Evolutionary conservation across 2,113 vertebrate species (phyloP).

Genomic region (Scalopus aquaticus): DNA sequence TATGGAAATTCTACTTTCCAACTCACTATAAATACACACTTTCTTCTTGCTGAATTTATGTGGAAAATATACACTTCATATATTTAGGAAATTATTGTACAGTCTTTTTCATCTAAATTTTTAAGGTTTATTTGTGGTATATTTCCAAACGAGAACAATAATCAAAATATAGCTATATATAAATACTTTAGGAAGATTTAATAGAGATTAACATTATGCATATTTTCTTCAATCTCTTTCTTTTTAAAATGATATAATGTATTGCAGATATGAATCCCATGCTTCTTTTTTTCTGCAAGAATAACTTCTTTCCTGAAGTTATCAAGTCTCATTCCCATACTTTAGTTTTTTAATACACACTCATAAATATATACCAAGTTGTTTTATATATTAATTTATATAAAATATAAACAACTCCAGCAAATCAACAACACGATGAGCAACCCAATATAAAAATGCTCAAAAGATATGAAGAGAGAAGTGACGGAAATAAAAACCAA

Average conservation of each 20-base stretch:
- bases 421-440: not conserved
- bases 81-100: not conserved
- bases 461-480: constrained; percentile 11
- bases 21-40: not conserved
- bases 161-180: not conserved
- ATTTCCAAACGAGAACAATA: constrained; percentile 25
- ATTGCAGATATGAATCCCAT: not conserved
- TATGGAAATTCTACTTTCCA: not conserved
- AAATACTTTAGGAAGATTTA: not conserved
- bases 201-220: not conserved
- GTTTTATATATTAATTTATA: not conserved
- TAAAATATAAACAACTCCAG: not conserved
- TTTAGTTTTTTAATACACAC: not conserved
- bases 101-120: not conserved
- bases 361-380: not conserved
- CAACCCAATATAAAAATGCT: not conserved
- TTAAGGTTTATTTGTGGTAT: not conserved
- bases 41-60: not conserved
- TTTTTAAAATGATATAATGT: not conserved
- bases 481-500: not conserved
- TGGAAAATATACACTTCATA: not conserved
- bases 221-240: not conserved
- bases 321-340: not conserved
- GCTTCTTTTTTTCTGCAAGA: not conserved
- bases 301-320: constrained; percentile 7